Base-by-base conservation (phyloP, 2,888 invertebrate genomes). In the Dasysyrphus tricinctus region DNA sequence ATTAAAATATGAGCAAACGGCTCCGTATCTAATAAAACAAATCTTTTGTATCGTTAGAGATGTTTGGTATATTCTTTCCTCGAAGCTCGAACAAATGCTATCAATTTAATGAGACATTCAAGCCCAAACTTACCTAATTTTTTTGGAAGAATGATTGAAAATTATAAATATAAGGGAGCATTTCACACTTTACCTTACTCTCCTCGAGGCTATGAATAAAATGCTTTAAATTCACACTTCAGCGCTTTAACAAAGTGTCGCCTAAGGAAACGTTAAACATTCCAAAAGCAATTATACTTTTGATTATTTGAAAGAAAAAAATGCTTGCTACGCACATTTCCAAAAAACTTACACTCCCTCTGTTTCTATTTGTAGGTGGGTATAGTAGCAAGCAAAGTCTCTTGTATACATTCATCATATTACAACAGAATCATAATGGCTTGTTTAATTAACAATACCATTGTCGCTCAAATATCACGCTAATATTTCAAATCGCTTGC, bases 401-500 rank as follows among this genome's bases (percentile, higher is more conserved):
- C 6, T 32, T 7, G 16, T 69, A 24, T 24, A 78, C 74, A 65
- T 63, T 80, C 57, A 56, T 44, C 54, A 59, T 74, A 44, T 65
- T 65, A 67, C 76, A 80, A 72, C 76, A 84, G 47, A 74, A 74
- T 78, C 61, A 63, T 78, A 78, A 74, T 81, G 56, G 77, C 67
- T 51, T 56, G 47, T 73, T 81, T 81, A 81, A 85, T 85, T 81
- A 85, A 77, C 85, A 70, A 77, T 81, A 51, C 85, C 74, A 85
- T 85, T 85, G 81, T 85, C 81, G 81, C 85, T 85, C 81, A 81
- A 77, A 85, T 81, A 77, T 73, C 81, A 81, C 77, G 85, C 80
- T 81, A 85, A 80, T 81, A 85, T 77, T 85, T 85, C 77, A 85
- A 74, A 77, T 74, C 69, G 63, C 63, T 77, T n/a, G 56, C 61